Percentiles rank a stretch among this genome's conserved stretches.
phyloP scores from a whole-genome alignment of 2,797 vertebrate species.

The Muraenolepis orangiensis region DNA sequence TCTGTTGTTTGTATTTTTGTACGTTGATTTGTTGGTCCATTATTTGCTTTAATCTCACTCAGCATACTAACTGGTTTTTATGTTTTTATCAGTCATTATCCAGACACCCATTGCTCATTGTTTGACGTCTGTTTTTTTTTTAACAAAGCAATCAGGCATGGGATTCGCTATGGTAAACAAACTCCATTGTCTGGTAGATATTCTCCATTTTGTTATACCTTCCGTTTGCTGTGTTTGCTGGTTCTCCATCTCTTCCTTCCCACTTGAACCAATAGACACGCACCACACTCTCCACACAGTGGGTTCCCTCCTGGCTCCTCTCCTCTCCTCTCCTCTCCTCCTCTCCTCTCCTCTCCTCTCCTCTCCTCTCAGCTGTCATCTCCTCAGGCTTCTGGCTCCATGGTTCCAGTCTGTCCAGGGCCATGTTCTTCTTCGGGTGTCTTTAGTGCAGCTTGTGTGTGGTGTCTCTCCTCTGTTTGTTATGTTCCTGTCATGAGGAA shows the following conservation, averaged over 20 bases:
- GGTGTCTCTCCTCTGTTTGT: not conserved
- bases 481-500: not conserved
- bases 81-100: constrained; percentile 59
- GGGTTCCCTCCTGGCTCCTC: constrained; percentile 59
- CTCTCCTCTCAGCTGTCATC: constrained; percentile 26
- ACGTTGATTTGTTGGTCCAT: not conserved
- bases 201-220: constrained; percentile 68
- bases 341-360: constrained; percentile 5
- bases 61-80: constrained; percentile 67
- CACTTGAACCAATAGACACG: constrained; percentile 55
- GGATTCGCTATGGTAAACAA: constrained; percentile 97
- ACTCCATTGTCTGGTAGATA: constrained; percentile 99
- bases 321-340: constrained; percentile 27
- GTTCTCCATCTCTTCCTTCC: constrained; percentile 63
- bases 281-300: constrained; percentile 41
- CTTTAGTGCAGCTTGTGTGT: not conserved
- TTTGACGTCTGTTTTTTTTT: constrained; percentile 82
- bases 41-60: not conserved
- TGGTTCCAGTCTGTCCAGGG: not conserved
- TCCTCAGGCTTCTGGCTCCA: not conserved
- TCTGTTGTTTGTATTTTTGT: not conserved
- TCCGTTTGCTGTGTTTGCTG: constrained; percentile 84
- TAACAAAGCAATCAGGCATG: constrained; percentile 93
- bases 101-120: constrained; percentile 81
- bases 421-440: not conserved